phyloP scores from a whole-genome alignment of 2,797 vertebrate genomes.

The Eupleurogrammus muticus region DNA sequence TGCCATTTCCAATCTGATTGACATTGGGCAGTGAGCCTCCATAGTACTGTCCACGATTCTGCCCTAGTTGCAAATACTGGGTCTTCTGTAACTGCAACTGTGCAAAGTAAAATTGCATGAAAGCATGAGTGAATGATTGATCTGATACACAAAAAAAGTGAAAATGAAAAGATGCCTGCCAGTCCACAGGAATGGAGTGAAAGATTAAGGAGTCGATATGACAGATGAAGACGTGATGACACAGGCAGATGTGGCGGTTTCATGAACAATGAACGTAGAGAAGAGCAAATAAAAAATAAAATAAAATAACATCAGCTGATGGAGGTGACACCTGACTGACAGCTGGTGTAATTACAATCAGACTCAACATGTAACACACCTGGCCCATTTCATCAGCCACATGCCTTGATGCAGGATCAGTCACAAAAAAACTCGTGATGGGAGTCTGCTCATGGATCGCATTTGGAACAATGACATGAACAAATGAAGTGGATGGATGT shows the following conservation, averaged over 20 bases:
- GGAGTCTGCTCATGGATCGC: slow-evolving; percentile 29
- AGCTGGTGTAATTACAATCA: slow-evolving; percentile 49
- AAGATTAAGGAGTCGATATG: slow-evolving; percentile 38
- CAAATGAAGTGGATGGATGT: slow-evolving; percentile 61
- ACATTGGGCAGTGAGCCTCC: slow-evolving; percentile 99
- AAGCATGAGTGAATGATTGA: slow-evolving; percentile 86
- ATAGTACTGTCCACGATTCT: slow-evolving; percentile 98
- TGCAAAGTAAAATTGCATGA: slow-evolving; percentile 89
- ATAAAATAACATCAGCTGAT: slow-evolving; percentile 47
- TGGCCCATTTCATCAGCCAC: slow-evolving; percentile 44
- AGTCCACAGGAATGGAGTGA: slow-evolving; percentile 51
- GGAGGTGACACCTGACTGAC: slow-evolving; percentile 61
- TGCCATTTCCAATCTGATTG: slow-evolving; percentile 98
- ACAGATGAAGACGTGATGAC: slow-evolving; percentile 48
- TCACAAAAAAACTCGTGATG: slow-evolving; percentile 42
- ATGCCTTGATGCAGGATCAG: slow-evolving; percentile 24
- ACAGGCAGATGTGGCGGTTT: slow-evolving; percentile 57
- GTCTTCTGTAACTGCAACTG: slow-evolving; percentile 99
- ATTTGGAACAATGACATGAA: slow-evolving; percentile 44
- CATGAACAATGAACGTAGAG: slow-evolving; percentile 52
- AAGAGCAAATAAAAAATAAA: slow-evolving; percentile 38
- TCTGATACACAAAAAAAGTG: slow-evolving; percentile 72
- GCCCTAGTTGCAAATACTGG: slow-evolving; percentile 98
- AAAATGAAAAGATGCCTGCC: slow-evolving; percentile 62
- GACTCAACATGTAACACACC: slow-evolving; percentile 53